phyloP scores from a whole-genome alignment of 2,888 invertebrate species.

The Orchesellides sinensis region DNA sequence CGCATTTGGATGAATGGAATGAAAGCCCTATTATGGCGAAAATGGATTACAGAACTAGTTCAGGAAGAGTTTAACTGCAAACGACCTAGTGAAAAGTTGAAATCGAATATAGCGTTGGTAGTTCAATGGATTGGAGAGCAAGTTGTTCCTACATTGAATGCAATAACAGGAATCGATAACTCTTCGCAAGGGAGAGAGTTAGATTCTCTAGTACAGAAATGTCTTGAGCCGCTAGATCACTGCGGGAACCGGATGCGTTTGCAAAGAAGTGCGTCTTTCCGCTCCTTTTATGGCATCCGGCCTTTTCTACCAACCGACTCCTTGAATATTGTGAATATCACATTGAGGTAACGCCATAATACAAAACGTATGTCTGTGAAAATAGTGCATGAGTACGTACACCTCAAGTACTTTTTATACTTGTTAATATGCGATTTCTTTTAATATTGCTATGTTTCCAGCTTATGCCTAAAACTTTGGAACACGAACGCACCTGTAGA shows the following conservation, averaged over 20 bases:
- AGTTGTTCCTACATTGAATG: constrained; percentile 58
- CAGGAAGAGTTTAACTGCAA: constrained; percentile 54
- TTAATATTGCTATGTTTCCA: constrained; percentile 23
- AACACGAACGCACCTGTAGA: constrained; percentile 54
- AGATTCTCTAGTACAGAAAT: constrained; percentile 44
- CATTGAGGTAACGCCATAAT: constrained; percentile 45
- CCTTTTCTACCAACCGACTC: constrained; percentile 58
- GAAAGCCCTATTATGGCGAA: constrained; percentile 64
- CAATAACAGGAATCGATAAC: constrained; percentile 46
- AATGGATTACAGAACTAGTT: constrained; percentile 61
- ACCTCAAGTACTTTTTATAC: background rate
- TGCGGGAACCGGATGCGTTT: constrained; percentile 63
- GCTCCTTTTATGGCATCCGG: constrained; percentile 60
- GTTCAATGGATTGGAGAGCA: constrained; percentile 71
- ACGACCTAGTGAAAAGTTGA: constrained; percentile 69
- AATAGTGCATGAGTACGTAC: too few species aligned
- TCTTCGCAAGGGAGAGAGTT: constrained; percentile 47
- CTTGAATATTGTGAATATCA: constrained; percentile 28
- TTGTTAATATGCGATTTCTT: background rate
- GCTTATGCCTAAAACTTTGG: constrained; percentile 51
- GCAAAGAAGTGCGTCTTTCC: constrained; percentile 60
- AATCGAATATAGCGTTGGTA: constrained; percentile 68
- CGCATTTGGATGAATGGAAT: constrained; percentile 69
- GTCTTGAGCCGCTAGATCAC: constrained; percentile 60
- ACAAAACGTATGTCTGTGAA: constrained; percentile 12